phyloP scores from a whole-genome alignment of 2,113 vertebrate genomes.

The Alosa alosa region DNA sequence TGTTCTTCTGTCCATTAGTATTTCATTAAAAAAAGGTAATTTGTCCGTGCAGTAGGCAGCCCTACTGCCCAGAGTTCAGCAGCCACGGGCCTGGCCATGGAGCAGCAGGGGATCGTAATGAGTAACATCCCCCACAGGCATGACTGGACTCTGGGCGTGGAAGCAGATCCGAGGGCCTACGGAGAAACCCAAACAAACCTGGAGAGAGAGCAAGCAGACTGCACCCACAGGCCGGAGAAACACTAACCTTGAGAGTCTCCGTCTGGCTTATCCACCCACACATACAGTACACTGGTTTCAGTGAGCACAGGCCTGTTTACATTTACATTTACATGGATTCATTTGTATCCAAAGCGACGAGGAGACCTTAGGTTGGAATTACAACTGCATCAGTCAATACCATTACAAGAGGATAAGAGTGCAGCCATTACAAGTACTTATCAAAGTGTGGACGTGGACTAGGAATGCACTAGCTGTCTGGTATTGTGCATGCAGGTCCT shows the following conservation, averaged over 20 bases:
- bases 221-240: neutral
- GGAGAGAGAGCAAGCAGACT: neutral
- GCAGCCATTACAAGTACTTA: no score
- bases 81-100: neutral
- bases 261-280: neutral
- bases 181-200: neutral
- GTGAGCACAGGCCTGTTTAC: neutral
- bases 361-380: no score
- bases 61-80: neutral
- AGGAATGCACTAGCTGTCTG: neutral
- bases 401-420: no score
- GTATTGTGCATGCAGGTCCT: neutral
- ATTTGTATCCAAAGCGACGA: no score
- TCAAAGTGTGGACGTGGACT: no score
- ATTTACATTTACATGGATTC: no score
- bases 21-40: neutral
- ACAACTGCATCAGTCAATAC: no score
- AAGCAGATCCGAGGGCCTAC: neutral
- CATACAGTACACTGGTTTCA: neutral
- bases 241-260: neutral
- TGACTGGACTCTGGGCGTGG: neutral
- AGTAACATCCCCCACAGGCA: neutral
- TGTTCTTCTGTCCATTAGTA: no score
- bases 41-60: neutral
- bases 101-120: neutral